These are phyloP conservation scores for Seira musarum DNA, from an alignment of 2,888 invertebrate genomes.

Conservation along the genomic window DNA sequence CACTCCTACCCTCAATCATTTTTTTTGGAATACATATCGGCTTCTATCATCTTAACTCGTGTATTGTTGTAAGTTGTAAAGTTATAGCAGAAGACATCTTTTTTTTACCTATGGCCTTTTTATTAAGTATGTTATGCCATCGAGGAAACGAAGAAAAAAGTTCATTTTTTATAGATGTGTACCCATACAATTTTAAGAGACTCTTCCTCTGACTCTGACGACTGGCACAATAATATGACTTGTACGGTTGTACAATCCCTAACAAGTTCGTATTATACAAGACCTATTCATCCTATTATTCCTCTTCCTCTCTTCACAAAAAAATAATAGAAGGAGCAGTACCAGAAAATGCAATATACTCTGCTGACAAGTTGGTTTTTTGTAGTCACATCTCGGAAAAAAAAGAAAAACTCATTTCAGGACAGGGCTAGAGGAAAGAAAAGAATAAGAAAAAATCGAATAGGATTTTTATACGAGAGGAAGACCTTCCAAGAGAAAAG, in stretches of 20 bases:
- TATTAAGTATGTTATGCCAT: not conserved
- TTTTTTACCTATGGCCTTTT: constrained; percentile 4
- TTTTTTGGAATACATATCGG: not conserved
- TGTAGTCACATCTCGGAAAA: not conserved
- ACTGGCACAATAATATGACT: constrained; percentile 29
- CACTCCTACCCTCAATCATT: not conserved
- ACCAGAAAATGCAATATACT: constrained; percentile 2
- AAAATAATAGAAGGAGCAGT: not conserved
- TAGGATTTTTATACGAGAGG: not conserved
- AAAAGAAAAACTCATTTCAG: constrained; percentile 3
- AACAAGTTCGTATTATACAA: constrained; percentile 5
- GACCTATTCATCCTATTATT: not conserved
- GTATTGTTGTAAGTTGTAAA: not conserved
- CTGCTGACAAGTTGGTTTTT: constrained; percentile 2
- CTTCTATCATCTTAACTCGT: not conserved
- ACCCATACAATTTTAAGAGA: not conserved
- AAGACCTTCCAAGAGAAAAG: not conserved
- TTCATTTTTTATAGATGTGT: not conserved
- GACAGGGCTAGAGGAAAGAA: not conserved
- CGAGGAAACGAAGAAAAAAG: not conserved
- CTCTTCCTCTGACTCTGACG: constrained; percentile 19
- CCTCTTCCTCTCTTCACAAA: not conserved
- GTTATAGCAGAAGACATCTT: not conserved
- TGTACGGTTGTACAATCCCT: too few relatives aligned
- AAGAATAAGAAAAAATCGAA: constrained; percentile 6